Base-by-base conservation (phyloP, 2,113 vertebrate genomes). In the Meriones unguiculatus region DNA sequence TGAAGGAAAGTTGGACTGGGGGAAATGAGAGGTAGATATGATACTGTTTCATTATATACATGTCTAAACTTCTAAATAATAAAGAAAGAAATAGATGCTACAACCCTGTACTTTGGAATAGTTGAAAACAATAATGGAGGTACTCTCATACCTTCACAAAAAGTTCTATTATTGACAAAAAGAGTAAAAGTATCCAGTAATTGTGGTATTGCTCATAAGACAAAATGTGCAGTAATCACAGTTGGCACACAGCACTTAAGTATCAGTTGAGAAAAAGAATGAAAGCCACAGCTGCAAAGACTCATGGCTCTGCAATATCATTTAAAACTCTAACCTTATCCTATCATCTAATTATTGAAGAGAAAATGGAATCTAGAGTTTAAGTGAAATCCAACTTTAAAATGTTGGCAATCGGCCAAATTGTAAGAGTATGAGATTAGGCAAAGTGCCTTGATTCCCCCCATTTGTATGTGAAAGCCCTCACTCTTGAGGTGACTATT, bases 211-310 rank as follows among this genome's bases (percentile, higher is more conserved):
- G 72, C 85, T 62, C 32, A 52, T 78, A 32, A 77, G 35, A 91
- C 24, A 87, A 93, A 93, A 80, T 30, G 54, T 93, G 57, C 64
- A 91, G 25, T 32, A 70, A 88, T 89, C 57, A 91, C 38, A 85
- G 70, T 25, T 78, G 28, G 50, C 82, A 78, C 54, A 59, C 59
- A 59, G 57, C 64, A 90, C 4, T 75, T 24, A 84, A 52, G 54
- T 32, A 65, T 35, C 46, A 54, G 2, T 87, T 90, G 76, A 90
- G 86, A 92, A 96, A 90, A 82, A 41, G 35, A 54, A 59, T 11
- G 86, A 67, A 57, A 30, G 59, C 38, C 59, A 62, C 1, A 89
- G 11, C 25, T 87, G 57, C 35, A 75, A 67, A 94, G 82, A 65
- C 35, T 76, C 38, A 75, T 2, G 92, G 41, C 28, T 93, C 64